A percentile compares a stretch with the other conserved stretches of the same genome.
phyloP scores from a whole-genome alignment of 2,113 vertebrate genomes.

The Sarotherodon lohbergeri region DNA sequence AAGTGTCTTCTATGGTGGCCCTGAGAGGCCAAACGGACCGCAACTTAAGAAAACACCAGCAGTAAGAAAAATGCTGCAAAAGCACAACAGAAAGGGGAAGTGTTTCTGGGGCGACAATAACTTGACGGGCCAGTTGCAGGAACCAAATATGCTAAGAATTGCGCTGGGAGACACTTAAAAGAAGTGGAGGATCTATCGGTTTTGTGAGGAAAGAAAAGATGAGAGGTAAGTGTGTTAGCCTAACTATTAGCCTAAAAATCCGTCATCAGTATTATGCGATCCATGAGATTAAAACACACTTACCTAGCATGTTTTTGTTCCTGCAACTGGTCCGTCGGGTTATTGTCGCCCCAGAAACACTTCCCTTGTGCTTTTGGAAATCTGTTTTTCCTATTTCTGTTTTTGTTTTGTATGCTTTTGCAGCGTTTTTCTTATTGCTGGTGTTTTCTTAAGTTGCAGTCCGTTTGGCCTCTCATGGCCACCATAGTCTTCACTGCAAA shows the following conservation, averaged over 20 bases:
- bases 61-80: not conserved
- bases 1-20: accelerated
- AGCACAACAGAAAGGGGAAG: not conserved
- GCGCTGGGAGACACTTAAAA: not conserved
- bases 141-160: not conserved
- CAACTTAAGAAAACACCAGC: not conserved
- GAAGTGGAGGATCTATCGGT: not conserved
- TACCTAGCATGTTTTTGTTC: not conserved
- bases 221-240: not conserved
- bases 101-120: not conserved
- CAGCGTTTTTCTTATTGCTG: not conserved
- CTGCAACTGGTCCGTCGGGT: not conserved
- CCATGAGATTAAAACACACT: not conserved
- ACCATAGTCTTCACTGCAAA: not conserved
- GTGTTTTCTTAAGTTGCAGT: not conserved
- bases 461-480: not conserved
- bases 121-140: accelerated
- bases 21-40: not conserved
- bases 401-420: not conserved
- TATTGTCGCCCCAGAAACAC: not conserved
- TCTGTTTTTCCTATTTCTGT: not conserved
- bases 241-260: not conserved
- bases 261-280: not conserved
- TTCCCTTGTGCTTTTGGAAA: not conserved
- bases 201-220: not conserved